Evolutionary conservation across 2,888 invertebrate genomes (phyloP), one percentile per base, ranked within the genome.

Genomic region (Meganola albula): DNA sequence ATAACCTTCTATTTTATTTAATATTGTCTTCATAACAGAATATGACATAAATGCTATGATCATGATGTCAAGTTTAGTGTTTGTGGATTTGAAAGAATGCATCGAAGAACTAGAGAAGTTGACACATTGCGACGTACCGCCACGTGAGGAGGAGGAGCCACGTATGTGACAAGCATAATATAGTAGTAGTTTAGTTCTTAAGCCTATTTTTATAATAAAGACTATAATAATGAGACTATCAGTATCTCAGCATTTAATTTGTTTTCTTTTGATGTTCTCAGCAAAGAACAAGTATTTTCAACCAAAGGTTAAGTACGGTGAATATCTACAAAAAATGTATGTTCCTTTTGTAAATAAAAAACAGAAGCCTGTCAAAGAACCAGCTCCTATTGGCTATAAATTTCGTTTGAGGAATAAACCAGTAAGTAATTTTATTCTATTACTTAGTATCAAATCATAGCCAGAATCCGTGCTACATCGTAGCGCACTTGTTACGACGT

Each of bases 21-120:
- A n/a, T 20, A 20, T 7, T 20, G 3, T 35, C 7, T 10, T 12
- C 28, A 12, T 66, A 62, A 10, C 58, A 85, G 85, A 42, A 27
- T 85, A 85, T 39, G 80, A 80, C 31, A 71, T 76, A 57, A 72
- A 82, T 32, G 63, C 73, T 1, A 74, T 58, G 59, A 71, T 83
- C 37, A 25, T 84, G 20, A 70, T 85, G 71, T 84, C 84, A 5
- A 49, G 71, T 37, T 48, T 85, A 38, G 80, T 80, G 2, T 80
- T 74, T 41, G 70, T 83, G 44, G 84, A 84, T 51, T 52, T 80
- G 31, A 67, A 74, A 0, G 79, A 79, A 47, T 82, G 80, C 37
- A 37, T 74, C 20, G 44, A 72, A 27, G 47, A 34, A 18, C 47
- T 84, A 11, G 54, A 69, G 12, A 60, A 67, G 11, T 40, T 79